Base-by-base conservation (phyloP, 1,140 invertebrate genomes). In the Battus philenor region DNA sequence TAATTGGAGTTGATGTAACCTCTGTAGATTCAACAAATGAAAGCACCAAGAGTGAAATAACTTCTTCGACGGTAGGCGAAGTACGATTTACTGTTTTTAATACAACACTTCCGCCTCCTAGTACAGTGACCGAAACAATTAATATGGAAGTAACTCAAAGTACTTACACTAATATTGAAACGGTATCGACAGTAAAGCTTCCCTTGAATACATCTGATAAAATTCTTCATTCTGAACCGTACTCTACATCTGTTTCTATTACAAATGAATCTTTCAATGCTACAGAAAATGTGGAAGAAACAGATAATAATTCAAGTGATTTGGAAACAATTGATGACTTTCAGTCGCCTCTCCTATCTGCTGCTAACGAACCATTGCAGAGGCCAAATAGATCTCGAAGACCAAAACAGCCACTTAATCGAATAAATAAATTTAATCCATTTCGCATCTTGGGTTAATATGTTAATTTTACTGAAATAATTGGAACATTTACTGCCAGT, bases 401-500 rank as follows among this genome's bases (percentile, higher is more conserved):
- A 49, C 75, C 73, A 17, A 70, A 71, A 47, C 44, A 50, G 44
- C 51, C 48, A 39, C 59, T 46, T 17, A 75, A 65, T 47, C 59
- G 64, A 50, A 46, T 36, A 34, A 79, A 71, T 54, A 82, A 80
- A 60, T 85, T 85, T 36, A 85, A 81, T 53, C 81, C 78, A 39
- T 80, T 85, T 52, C 78, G 81, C 31, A 85, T 85, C 46, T 68
- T 85, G 75, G 81, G 81, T 66, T 85, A 82, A 54, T 13, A 3
- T 13, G 45, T 38, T 22, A 38, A n/a, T n/a, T n/a, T n/a, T n/a
- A n/a, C n/a, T n/a, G n/a, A 33, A 9, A 17, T 50, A 31, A 54
- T 16, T 44, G 52, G 13, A 46, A 41, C 56, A 46, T 54, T 49
- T 60, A 72, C 67, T 77, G 71, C 68, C 71, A 68, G 41, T 17